Base-by-base conservation (phyloP, 2,888 invertebrate genomes). In the Brachypterus glaber region DNA sequence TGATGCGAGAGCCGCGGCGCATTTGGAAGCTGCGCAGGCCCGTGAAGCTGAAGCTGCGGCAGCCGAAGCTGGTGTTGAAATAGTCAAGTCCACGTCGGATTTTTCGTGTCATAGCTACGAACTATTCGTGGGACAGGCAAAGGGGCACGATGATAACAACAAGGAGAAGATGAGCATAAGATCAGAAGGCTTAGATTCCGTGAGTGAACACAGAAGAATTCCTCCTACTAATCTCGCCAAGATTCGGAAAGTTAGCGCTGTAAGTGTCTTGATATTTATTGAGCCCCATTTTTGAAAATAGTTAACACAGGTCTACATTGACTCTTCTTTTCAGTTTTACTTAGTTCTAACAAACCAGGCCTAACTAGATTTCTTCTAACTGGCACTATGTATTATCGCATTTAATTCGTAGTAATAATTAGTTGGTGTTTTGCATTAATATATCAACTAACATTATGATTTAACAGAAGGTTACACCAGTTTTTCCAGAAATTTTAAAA, bases 81-180 rank as follows among this genome's bases (percentile, higher is more conserved):
- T 83, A 58, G 83, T 85, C 49, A 90, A 91, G 67, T 90, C 91
- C 39, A 90, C 91, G 33, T 91, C 92, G 47, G 88, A 86, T 66
- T 83, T 82, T 66, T 92, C 92, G 44, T 88, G 87, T 66, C 85
- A 85, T 64, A 90, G 90, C 67, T 90, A 90, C 72, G 91, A 92
- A 69, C 72, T 87, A 53, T 91, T 89, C 69, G 85, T 88, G 51
- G 85, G 83, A 58, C 88, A 88, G 64, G 88, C 87, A 59, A 86
- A 85, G 57, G 86, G 85, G 57, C 82, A 83, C 67, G 81, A 82
- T 60, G 89, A 89, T 66, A 88, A 88, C 76, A 86, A 87, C 74
- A 83, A 83, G 58, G 83, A 85, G 67, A 83, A 87, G 68, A 90
- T 90, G 79, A 89, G 89, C 70, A 82, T 91, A 57, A 79, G 88